Evolutionary conservation across 2,797 vertebrate species (phyloP).

Genomic region (Lateolabrax maculatus): DNA sequence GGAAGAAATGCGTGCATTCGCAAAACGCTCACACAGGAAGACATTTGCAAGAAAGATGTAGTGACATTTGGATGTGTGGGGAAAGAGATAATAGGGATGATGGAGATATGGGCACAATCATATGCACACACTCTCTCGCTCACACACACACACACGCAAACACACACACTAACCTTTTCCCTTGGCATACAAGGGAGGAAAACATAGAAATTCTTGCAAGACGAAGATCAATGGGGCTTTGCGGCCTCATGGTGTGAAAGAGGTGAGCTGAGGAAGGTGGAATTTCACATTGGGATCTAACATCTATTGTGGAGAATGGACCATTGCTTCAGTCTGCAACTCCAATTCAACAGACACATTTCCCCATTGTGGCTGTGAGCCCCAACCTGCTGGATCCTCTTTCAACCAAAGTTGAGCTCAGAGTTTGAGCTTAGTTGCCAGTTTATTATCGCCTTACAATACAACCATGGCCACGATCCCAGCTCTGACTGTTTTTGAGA

Average conservation of each 20-base stretch:
- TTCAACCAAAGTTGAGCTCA: constrained; percentile 1
- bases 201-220: constrained; percentile 76
- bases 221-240: constrained; percentile 80
- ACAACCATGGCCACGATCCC: background rate
- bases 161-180: constrained; percentile 81
- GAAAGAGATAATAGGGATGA: constrained; percentile 82
- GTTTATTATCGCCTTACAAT: background rate
- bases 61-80: constrained; percentile 82
- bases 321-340: constrained; percentile 52
- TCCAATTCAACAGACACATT: constrained; percentile 35
- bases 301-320: constrained; percentile 60
- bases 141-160: constrained; percentile 38
- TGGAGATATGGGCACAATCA: constrained; percentile 77
- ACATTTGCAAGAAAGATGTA: constrained; percentile 82
- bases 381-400: constrained; percentile 22
- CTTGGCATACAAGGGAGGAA: constrained; percentile 75
- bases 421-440: constrained; percentile 9
- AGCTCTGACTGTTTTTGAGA: background rate
- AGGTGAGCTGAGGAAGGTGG: constrained; percentile 68
- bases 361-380: constrained; percentile 25
- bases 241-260: constrained; percentile 79
- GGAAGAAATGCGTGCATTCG: constrained; percentile 48
- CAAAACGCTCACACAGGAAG: constrained; percentile 71
- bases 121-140: constrained; percentile 60
- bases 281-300: constrained; percentile 68